Evolutionary conservation across 2,888 invertebrate genomes (phyloP), one percentile per base, ranked within the genome.

Genomic region (Hylaea fasciaria): DNA sequence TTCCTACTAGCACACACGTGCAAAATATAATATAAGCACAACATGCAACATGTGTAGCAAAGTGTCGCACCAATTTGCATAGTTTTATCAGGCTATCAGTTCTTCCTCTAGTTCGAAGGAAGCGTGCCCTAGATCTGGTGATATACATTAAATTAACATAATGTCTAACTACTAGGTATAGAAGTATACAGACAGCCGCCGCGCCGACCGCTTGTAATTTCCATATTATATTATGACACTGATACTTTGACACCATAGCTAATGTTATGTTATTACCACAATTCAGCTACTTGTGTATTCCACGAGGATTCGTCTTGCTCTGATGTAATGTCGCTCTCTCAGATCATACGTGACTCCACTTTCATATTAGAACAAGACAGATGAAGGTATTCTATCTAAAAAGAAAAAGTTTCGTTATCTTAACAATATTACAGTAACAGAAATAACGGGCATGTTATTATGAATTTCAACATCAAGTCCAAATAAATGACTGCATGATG

Each of bases 71-170:
- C 73, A 81, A 82, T 88, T 88, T 85, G 82, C 84, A 81, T n/a
- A 80, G 75, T 77, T 83, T 66, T 89, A 87, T 89, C 88, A 79
- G 77, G 82, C 65, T 89, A 87, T 89, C 88, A 79, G 77, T 64
- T 75, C 74, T 77, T 85, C 81, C 79, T 71, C 78, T 68, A 48
- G 40, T 52, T 54, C 43, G 52, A 72, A 85, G 89, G 89, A 89
- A 85, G 80, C 74, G 74, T 76, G 89, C 69, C 84, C 89, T 83
- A 89, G 80, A 85, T 90, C 75, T 74, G 62, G 69, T 49, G 46
- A 64, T 65, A 70, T 77, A 77, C 67, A 73, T 72, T 70, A 66
- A 81, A 84, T 86, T 82, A 77, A 71, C 82, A 81, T 81, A 78
- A 65, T 68, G 62, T 70, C 66, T 74, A 59, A 63, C 63, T 69